These are phyloP conservation scores for Coelinius sp. DNA, from an alignment of 2,888 invertebrate genomes.

Conservation along the genomic window DNA sequence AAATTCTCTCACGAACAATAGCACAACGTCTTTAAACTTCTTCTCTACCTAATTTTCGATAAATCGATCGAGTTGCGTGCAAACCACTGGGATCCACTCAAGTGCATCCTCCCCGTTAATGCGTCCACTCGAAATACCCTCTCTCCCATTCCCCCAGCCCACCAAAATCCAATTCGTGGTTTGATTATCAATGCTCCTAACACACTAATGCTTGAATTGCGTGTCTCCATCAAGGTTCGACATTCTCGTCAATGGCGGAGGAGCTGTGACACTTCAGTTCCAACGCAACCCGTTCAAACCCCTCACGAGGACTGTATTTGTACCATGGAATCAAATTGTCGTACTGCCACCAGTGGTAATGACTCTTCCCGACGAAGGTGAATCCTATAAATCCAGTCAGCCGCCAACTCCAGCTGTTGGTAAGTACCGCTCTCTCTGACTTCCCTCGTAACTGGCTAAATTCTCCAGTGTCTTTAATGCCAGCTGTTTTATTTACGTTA, in stretches of 20 bases:
- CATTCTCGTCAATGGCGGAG: slow-evolving; percentile 98
- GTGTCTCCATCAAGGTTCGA: slow-evolving; percentile 85
- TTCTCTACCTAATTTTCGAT: background rate
- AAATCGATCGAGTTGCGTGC: background rate
- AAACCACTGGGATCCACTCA: background rate
- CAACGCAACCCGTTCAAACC: slow-evolving; percentile 95
- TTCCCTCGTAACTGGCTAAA: background rate
- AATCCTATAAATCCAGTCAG: slow-evolving; percentile 65
- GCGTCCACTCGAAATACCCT: background rate
- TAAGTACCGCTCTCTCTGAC: slow-evolving; percentile 54
- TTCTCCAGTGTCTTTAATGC: slow-evolving; percentile 25
- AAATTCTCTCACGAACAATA: background rate
- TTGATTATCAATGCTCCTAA: slow-evolving; percentile 5
- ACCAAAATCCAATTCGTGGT: slow-evolving; percentile 2
- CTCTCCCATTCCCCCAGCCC: too few species aligned
- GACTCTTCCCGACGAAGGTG: slow-evolving; percentile 83
- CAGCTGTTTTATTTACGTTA: background rate
- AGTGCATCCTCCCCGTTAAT: background rate
- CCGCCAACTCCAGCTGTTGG: slow-evolving; percentile 68
- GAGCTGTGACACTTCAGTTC: slow-evolving; percentile 96
- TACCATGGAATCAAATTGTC: slow-evolving; percentile 98
- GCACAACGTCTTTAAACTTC: background rate
- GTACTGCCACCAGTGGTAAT: slow-evolving; percentile 90
- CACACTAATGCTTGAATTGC: slow-evolving; percentile 29
- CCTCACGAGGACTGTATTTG: slow-evolving; percentile 89